Conservation (phyloP, 2,888 invertebrate genomes). For the Tryphoninae sp. region DNA sequence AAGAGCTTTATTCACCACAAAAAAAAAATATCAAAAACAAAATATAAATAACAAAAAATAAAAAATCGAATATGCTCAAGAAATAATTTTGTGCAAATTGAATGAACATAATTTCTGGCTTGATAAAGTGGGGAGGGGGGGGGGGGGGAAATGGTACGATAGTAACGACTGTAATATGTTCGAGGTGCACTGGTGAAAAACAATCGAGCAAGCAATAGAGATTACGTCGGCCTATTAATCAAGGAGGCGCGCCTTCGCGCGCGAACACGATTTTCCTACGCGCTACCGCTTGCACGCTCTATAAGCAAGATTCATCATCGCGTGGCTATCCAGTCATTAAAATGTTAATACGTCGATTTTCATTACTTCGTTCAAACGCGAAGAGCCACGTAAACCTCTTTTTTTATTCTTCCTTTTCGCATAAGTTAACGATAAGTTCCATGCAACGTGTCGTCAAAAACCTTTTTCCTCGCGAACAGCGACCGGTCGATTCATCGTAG, state of each 20-base stretch:
- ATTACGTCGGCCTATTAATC: constrained; percentile 49
- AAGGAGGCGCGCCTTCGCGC: constrained; percentile 36
- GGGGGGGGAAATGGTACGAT: neutral
- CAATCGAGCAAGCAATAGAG: constrained; percentile 32
- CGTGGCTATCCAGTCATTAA: neutral
- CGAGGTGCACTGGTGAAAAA: constrained; percentile 1
- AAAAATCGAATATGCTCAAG: too few species aligned
- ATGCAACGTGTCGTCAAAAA: constrained; percentile 1
- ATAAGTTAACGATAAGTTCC: neutral
- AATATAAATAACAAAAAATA: too few species aligned
- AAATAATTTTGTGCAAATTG: too few species aligned
- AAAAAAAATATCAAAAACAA: too few species aligned
- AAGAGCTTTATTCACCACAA: too few species aligned
- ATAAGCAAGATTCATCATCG: neutral
- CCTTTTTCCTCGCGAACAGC: constrained; percentile 6
- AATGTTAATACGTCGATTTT: constrained; percentile 2
- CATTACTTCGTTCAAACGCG: neutral
- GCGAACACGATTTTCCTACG: constrained; percentile 9
- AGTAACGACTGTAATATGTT: neutral
- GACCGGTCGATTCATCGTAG: constrained; percentile 16
- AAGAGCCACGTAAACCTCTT: neutral
- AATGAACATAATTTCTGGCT: too few species aligned
- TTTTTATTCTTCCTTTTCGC: neutral
- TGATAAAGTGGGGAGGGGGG: too few species aligned
- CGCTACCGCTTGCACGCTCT: neutral